A percentile compares a stretch with the other conserved stretches of the same genome.
phyloP scores from a whole-genome alignment of 2,888 invertebrate genomes.

The Drosophila pseudotalamancana region DNA sequence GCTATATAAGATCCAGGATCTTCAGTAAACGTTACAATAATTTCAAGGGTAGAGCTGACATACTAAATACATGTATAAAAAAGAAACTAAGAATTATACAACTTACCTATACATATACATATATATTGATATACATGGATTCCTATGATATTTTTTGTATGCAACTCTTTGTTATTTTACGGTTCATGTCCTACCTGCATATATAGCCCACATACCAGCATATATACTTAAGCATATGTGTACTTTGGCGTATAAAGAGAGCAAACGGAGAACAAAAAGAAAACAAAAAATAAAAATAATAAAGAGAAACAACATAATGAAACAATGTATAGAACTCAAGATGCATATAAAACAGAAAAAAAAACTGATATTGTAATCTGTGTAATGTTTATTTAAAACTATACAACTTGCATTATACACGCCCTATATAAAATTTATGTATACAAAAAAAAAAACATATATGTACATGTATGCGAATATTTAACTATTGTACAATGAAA shows the following conservation, averaged over 20 bases:
- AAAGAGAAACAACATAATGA: conserved; percentile 50
- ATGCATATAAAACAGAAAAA: conserved; percentile 26
- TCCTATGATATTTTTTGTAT: conserved; percentile 62
- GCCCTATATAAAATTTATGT: conserved; percentile 51
- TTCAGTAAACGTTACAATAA: conserved; percentile 43
- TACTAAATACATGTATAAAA: conserved; percentile 22
- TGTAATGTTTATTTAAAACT: conserved; percentile 43
- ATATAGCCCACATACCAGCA: conserved; percentile 43
- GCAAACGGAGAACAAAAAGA: conserved; percentile 52
- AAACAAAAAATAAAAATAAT: conserved; percentile 14
- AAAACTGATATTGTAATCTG: conserved; percentile 20
- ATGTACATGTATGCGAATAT: conserved; percentile 26
- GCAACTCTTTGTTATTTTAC: conserved; percentile 47
- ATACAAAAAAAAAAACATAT: conserved; percentile 36
- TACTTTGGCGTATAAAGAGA: conserved; percentile 52
- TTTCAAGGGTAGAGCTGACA: conserved; percentile 44
- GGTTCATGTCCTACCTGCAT: conserved; percentile 53
- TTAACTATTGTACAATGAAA: conserved; percentile 70
- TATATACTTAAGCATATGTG: conserved; percentile 38
- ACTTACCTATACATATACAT: conserved; percentile 33
- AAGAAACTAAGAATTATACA: conserved; percentile 5
- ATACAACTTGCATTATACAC: conserved; percentile 62
- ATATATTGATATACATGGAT: conserved; percentile 70
- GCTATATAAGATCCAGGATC: conserved; percentile 46
- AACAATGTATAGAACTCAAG: conserved; percentile 68